Conservation (phyloP, 1,140 invertebrate species). For the Sitophilus oryzae region DNA sequence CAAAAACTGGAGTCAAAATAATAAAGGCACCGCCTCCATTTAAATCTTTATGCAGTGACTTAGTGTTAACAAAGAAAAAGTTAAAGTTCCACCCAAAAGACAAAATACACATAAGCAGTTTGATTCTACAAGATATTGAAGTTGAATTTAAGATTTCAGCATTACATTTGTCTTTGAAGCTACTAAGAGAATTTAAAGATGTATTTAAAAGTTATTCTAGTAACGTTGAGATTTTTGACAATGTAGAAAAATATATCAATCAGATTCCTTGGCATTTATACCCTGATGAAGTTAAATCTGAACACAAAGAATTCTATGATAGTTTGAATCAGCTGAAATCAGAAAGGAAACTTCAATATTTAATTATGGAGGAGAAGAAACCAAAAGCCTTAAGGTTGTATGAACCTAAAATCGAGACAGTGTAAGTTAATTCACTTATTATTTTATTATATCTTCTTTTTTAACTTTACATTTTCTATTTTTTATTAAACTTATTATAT, state of each 20-base stretch:
- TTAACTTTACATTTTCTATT: conserved; percentile 19
- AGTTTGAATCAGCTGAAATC: conserved; percentile 48
- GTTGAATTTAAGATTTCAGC: conserved; percentile 58
- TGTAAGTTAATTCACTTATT: conserved; percentile 53
- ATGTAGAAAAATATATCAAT: conserved; percentile 47
- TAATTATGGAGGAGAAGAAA: conserved; percentile 58
- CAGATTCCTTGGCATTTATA: conserved; percentile 54
- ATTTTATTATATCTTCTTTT: conserved; percentile 9
- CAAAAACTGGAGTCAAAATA: conserved; percentile 50
- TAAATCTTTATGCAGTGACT: conserved; percentile 50
- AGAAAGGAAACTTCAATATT: conserved; percentile 52
- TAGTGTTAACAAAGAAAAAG: conserved; percentile 50
- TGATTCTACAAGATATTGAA: conserved; percentile 50
- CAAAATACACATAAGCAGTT: conserved; percentile 49
- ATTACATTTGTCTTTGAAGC: conserved; percentile 48
- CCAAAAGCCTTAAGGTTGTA: conserved; percentile 76
- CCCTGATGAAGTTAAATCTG: conserved; percentile 52
- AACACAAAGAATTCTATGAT: conserved; percentile 45
- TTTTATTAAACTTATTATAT: background rate
- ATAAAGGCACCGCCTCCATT: conserved; percentile 62
- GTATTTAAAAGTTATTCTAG: conserved; percentile 41
- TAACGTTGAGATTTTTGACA: conserved; percentile 45
- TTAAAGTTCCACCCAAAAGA: conserved; percentile 39
- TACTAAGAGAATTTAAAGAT: conserved; percentile 49
- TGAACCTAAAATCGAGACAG: conserved; percentile 75